phyloP scores from a whole-genome alignment of 1,140 invertebrate genomes.

The Scaptomyza hsui region DNA sequence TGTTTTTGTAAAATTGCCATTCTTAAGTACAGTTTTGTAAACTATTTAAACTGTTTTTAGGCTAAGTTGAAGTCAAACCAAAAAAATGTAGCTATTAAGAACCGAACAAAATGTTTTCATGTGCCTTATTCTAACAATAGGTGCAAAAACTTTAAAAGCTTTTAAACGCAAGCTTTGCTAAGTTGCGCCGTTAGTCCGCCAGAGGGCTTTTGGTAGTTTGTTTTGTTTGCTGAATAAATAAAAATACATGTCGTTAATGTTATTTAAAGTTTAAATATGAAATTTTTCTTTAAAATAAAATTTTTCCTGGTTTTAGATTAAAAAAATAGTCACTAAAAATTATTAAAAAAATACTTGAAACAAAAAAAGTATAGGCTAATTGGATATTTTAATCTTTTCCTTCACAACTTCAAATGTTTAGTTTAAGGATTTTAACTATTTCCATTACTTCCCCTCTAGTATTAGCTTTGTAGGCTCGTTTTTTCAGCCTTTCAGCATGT shows the following conservation, averaged over 20 bases:
- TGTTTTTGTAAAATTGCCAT: background rate
- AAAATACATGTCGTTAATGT: slow-evolving; percentile 8
- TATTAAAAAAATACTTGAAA: too few species aligned
- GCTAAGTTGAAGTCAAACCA: slow-evolving; percentile 38
- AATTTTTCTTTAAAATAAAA: background rate
- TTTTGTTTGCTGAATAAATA: slow-evolving; percentile 25
- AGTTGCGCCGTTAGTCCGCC: slow-evolving; percentile 17
- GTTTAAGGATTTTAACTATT: slow-evolving; percentile 3
- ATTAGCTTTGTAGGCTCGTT: slow-evolving; percentile 11
- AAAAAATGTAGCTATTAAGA: slow-evolving; percentile 33
- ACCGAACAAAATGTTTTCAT: slow-evolving; percentile 15
- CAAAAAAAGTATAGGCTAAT: too few species aligned
- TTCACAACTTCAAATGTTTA: slow-evolving; percentile 1
- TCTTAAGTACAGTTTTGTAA: slow-evolving; percentile 28
- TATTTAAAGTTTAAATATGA: background rate
- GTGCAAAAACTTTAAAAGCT: background rate
- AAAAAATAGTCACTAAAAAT: too few species aligned
- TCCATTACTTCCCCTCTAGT: background rate
- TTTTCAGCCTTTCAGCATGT: slow-evolving; percentile 2
- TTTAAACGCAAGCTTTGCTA: slow-evolving; percentile 15
- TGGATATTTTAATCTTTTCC: too few species aligned
- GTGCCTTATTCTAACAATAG: slow-evolving; percentile 10
- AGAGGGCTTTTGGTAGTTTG: slow-evolving; percentile 20
- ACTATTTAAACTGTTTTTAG: slow-evolving; percentile 31
- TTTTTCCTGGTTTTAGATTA: background rate